phyloP scores from a whole-genome alignment of 2,113 vertebrate species.

The Lota lota region DNA sequence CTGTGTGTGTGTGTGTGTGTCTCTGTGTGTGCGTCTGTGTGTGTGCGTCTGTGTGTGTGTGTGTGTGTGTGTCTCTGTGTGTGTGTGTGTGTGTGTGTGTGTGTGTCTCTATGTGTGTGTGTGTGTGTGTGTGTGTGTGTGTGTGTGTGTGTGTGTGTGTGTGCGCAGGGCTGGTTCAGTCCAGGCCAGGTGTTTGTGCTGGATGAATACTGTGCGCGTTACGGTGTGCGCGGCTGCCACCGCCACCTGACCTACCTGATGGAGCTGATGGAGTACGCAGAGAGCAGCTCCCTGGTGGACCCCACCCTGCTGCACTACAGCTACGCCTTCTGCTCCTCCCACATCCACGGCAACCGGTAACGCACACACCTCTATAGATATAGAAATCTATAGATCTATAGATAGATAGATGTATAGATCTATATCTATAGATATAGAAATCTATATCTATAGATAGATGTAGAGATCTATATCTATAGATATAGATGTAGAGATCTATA shows the following conservation, averaged over 20 bases:
- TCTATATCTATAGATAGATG: too few relatives aligned
- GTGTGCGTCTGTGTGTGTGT: not conserved
- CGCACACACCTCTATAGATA: too few relatives aligned
- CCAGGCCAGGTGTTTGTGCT: conserved; percentile 96
- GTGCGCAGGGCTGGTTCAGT: conserved; percentile 93
- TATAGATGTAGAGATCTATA: too few relatives aligned
- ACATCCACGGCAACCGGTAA: conserved; percentile 88
- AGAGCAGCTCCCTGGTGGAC: conserved; percentile 87
- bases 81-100: not conserved
- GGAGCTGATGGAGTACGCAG: conserved; percentile 89
- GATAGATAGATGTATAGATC: too few relatives aligned
- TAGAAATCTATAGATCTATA: too few relatives aligned
- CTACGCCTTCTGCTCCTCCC: conserved; percentile 98
- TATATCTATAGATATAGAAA: too few relatives aligned
- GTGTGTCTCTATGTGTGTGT: not conserved
- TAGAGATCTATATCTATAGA: too few relatives aligned
- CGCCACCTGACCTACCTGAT: conserved; percentile 93
- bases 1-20: conserved; percentile 1
- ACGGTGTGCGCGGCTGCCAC: conserved; percentile 91
- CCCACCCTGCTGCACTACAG: conserved; percentile 98
- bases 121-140: not conserved
- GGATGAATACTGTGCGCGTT: conserved; percentile 95
- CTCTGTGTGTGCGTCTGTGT: not conserved
- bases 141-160: not conserved
- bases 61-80: not conserved